These are phyloP conservation scores for Lipophrys pholis DNA, from an alignment of 2,113 vertebrate species.

Conservation along the genomic window DNA sequence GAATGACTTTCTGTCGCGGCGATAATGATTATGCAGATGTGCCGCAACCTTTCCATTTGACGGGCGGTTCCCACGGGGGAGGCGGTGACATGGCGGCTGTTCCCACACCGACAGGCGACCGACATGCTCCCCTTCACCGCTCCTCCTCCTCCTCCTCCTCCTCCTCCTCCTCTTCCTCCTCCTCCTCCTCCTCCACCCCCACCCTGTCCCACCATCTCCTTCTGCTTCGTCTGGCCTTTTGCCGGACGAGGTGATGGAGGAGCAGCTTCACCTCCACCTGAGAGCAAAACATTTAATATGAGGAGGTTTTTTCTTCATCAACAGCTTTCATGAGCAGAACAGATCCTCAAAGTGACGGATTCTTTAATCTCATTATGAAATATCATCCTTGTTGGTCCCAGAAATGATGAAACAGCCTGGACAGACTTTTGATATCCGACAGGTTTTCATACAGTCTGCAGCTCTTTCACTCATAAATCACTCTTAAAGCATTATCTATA, in stretches of 20 bases:
- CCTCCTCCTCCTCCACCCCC: not conserved
- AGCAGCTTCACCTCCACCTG: too few relatives aligned
- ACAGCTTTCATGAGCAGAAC: too few relatives aligned
- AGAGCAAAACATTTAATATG: too few relatives aligned
- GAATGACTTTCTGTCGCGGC: slow-evolving; percentile 82
- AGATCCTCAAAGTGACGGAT: too few relatives aligned
- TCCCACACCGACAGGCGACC: slow-evolving; percentile 58
- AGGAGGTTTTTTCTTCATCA: too few relatives aligned
- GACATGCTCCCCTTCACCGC: slow-evolving; percentile 15
- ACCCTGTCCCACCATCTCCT: not conserved
- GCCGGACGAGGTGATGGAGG: not conserved
- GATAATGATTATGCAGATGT: slow-evolving; percentile 83
- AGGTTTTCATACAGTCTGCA: too few relatives aligned
- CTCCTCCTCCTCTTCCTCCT: slow-evolving; percentile 17
- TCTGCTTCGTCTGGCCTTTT: slow-evolving; percentile 54
- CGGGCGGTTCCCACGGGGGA: slow-evolving; percentile 68
- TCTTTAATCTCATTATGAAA: too few relatives aligned
- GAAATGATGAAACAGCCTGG: too few relatives aligned
- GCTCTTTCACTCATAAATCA: too few relatives aligned
- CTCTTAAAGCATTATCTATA: too few relatives aligned
- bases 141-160: not conserved
- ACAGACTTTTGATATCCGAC: too few relatives aligned
- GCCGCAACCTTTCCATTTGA: slow-evolving; percentile 83
- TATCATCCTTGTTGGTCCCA: too few relatives aligned
- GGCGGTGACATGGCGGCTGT: slow-evolving; percentile 55